These are phyloP conservation scores for Cryptus armator DNA, from an alignment of 2,888 invertebrate species.

Conservation along the genomic window DNA sequence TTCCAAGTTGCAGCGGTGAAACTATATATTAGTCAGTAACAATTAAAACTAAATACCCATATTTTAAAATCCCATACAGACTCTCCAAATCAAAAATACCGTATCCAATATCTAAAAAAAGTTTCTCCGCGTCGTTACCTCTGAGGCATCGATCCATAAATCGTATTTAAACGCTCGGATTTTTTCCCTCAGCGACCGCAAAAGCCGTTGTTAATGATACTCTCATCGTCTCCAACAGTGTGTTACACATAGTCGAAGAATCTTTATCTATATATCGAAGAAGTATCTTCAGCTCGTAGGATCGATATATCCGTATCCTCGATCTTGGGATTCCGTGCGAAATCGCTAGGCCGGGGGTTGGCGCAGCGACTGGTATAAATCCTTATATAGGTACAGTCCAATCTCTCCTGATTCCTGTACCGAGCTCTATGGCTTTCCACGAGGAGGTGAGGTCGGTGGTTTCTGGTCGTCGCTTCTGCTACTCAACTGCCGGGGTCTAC, in stretches of 20 bases:
- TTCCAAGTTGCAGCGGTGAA: too few relatives aligned
- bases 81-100: neutral
- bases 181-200: neutral
- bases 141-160: neutral
- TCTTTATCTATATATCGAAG: neutral
- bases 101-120: neutral
- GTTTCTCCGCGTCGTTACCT: neutral
- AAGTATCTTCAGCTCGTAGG: constrained; percentile 27
- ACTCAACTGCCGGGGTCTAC: constrained; percentile 11
- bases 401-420: too few relatives aligned
- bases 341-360: constrained; percentile 20
- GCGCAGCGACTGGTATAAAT: constrained; percentile 47
- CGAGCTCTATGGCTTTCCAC: neutral
- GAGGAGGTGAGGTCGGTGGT: constrained; percentile 9
- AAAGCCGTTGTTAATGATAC: constrained; percentile 1
- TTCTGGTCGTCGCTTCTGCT: constrained; percentile 24
- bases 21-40: too few relatives aligned
- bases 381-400: constrained; percentile 6
- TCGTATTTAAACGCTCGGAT: neutral
- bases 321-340: constrained; percentile 46
- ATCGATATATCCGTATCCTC: constrained; percentile 40
- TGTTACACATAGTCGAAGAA: neutral
- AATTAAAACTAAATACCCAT: too few relatives aligned
- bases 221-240: neutral
- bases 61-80: too few relatives aligned